A percentile compares a stretch with the other conserved stretches of the same genome.
These are phyloP conservation scores for Onychomys leucogaster DNA, from an alignment of 2,797 vertebrate genomes.

Conservation along the genomic window DNA sequence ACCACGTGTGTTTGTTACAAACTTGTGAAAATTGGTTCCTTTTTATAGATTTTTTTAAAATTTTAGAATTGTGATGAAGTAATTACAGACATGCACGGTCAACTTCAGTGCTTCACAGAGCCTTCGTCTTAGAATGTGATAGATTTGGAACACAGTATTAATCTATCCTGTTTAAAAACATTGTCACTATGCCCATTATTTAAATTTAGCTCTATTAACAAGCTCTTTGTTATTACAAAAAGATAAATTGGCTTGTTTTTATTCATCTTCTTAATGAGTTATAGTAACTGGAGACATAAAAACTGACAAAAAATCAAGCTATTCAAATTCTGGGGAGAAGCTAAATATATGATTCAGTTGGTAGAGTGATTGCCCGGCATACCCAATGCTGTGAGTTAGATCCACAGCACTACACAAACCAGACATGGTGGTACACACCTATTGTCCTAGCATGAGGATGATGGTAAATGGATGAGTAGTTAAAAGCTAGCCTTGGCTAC, in stretches of 20 bases:
- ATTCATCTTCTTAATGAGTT: slow-evolving; percentile 14
- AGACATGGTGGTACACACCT: background rate
- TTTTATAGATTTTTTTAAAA: background rate
- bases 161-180: slow-evolving; percentile 39
- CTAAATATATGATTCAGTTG: background rate
- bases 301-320: background rate
- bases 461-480: background rate
- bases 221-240: slow-evolving; percentile 30
- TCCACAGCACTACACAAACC: background rate
- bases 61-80: slow-evolving; percentile 13
- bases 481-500: background rate
- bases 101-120: background rate
- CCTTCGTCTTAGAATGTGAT: background rate
- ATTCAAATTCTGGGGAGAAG: background rate
- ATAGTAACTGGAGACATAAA: slow-evolving; percentile 32
- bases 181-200: background rate
- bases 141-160: slow-evolving; percentile 9
- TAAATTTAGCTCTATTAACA: background rate
- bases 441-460: background rate
- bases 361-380: background rate
- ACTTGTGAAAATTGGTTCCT: background rate
- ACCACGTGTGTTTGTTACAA: background rate
- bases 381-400: background rate
- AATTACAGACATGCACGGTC: background rate
- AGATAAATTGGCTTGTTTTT: slow-evolving; percentile 21